Base-by-base conservation (phyloP, 1,140 invertebrate genomes). In the Acromyrmex charruanus region DNA sequence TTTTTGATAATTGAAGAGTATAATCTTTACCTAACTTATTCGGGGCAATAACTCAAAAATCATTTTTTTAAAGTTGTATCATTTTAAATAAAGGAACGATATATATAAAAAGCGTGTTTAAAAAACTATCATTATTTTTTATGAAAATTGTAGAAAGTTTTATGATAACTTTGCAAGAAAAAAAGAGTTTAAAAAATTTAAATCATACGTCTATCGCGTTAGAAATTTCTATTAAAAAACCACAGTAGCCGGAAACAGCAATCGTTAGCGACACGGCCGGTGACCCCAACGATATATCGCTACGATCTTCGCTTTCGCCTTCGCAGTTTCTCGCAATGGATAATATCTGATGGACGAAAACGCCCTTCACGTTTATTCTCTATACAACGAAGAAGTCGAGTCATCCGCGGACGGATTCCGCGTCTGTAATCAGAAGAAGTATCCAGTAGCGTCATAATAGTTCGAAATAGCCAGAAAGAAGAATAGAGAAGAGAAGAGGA, bases 341-440 rank as follows among this genome's bases (percentile, higher is more conserved):
- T 51, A 49, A 68, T 55, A 68, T 66, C 21, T 44, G 16, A 49
- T 21, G 10, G 16, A 12, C 53, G 55, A 53, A 44, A 44, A 55
- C 53, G 25, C 39, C 35, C 51, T 58, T 61, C 1, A 14, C 18
- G 21, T 80, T 66, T 18, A 25, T 68, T 16, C 14, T 35, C 74
- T 16, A 53, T 51, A 51, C 25, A n/a, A 1, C 61, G 61, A 69
- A 84, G 49, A 77, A 71, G 25, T 28, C 25, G 55, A 58, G 18
- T 55, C 61, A 44, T 85, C 74, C 77, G 39, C 59, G 51, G 7
- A 58, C 49, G 51, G 79, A 89, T 69, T 85, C 65, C 85, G 65
- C 31, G n/a, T 49, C 28, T 72, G 58, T 85, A 87, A 89, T 89
- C 79, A 84, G 53, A 28, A 84, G 53, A 28, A 21, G 66, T 65